Evolutionary conservation across 2,113 vertebrate genomes (phyloP), one percentile per base, ranked within the genome.

Genomic region (Cyprinodon brontotheroides): DNA sequence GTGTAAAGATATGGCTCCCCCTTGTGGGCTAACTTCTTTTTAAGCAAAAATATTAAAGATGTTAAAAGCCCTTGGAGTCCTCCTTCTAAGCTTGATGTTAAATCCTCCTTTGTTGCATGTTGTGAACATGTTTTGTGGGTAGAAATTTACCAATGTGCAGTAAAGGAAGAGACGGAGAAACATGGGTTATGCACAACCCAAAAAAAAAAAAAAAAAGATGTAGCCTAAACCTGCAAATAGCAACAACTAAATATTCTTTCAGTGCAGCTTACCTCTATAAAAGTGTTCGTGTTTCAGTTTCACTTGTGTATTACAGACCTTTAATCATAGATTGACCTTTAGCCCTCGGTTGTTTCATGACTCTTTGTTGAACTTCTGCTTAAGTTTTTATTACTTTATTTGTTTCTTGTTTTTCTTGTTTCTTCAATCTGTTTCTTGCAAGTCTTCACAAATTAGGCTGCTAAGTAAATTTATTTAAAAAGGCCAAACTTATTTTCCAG

Each of bases 1-100:
- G 5, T 70, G 39, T 73, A 20, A 47, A 65, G 29, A 65, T 22
- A 67, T 6, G 72, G 81, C 91, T 64, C 89, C 80, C 79, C 78
- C 86, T 86, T 72, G 88, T 86, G 87, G 79, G 0, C 9, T 14
- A 29, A 45, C 43, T 15, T 38, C 61, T 38, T 38, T 57, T 20
- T 20, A 6, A n/a, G 17, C 3, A 15, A 2, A 10, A 8, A 57
- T 57, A 14, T 53, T 53, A 53, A 29, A 7, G 1, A 5, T 7
- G 17, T 20, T 17, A 53, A 17, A 17, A 15, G 8, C 47, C 13
- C 4, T 50, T 50, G 13, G 12, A 50, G 12, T 48, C 15, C 1
- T 20, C 48, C 15, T 53, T 53, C 6, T 15, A 53, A 15, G 48
- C 48, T 53, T 17, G 50, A 53, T 17, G 50, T 53, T 4, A 20